Conservation (phyloP, 1,140 invertebrate species). For the Ridgeia piscesae region DNA sequence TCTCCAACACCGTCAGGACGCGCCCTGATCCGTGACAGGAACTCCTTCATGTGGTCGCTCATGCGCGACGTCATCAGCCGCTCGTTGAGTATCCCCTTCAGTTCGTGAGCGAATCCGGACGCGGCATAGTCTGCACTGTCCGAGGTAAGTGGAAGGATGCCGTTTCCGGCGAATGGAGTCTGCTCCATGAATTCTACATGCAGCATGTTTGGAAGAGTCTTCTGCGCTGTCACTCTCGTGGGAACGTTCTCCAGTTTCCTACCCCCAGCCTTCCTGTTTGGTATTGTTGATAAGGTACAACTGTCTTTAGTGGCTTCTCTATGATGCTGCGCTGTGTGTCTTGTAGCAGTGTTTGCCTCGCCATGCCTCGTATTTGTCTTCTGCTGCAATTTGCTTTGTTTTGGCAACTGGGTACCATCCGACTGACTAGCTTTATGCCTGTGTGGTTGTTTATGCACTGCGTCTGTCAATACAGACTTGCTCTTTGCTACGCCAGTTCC, state of each 20-base stretch:
- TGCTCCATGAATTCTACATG: not conserved
- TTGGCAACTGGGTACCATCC: not conserved
- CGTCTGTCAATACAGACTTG: not conserved
- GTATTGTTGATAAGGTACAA: not conserved
- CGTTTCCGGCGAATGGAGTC: not conserved
- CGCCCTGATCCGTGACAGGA: not conserved
- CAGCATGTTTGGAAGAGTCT: not conserved
- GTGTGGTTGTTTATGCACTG: not conserved
- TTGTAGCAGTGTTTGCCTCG: not conserved
- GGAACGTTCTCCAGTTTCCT: not conserved
- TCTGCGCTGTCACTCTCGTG: not conserved
- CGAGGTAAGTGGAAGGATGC: not conserved
- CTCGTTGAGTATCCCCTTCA: not conserved
- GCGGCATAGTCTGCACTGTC: not conserved
- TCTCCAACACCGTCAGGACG: not conserved
- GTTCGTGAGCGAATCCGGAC: not conserved
- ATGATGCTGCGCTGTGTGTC: not conserved
- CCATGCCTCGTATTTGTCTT: not conserved
- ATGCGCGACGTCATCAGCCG: not conserved
- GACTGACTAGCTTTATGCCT: not conserved
- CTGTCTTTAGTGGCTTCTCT: not conserved
- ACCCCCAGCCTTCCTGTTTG: not conserved
- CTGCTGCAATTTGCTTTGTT: not conserved
- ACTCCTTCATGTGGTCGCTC: not conserved
- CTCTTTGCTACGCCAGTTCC: not conserved